phyloP scores from a whole-genome alignment of 2,797 vertebrate genomes.

The Pangasius macronema region DNA sequence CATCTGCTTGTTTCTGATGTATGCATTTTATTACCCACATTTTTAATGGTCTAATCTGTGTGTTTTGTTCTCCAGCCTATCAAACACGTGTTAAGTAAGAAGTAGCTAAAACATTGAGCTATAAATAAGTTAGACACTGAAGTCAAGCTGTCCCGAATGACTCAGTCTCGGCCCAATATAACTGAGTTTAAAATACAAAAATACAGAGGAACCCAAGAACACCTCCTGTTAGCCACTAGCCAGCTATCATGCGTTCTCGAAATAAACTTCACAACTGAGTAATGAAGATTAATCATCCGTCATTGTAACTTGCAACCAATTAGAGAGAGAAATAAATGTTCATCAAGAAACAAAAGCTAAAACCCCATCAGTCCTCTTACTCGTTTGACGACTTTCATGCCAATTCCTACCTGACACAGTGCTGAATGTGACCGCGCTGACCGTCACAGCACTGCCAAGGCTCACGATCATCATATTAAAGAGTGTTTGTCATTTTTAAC shows the following conservation, averaged over 20 bases:
- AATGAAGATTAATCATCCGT: not conserved
- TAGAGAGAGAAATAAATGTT: not conserved
- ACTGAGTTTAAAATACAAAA: not conserved
- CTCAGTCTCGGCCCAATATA: not conserved
- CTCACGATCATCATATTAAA: not conserved
- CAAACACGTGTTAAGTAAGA: not conserved
- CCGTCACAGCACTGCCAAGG: not conserved
- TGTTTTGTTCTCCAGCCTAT: not conserved
- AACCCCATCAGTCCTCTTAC: not conserved
- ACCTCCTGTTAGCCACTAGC: not conserved
- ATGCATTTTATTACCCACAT: not conserved
- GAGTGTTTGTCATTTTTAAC: not conserved
- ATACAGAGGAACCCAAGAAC: not conserved
- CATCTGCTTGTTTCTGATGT: not conserved
- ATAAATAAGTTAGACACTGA: constrained; percentile 8
- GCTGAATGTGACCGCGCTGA: not conserved
- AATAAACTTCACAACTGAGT: not conserved
- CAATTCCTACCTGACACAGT: not conserved
- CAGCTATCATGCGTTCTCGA: not conserved
- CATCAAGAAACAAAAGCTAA: not conserved
- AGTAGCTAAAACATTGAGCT: not conserved
- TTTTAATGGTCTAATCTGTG: not conserved
- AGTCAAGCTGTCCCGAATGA: not conserved
- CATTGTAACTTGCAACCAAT: not conserved
- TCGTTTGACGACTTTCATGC: not conserved